Base-by-base conservation (phyloP, 2,888 invertebrate species). In the Ptilodon capucinus region DNA sequence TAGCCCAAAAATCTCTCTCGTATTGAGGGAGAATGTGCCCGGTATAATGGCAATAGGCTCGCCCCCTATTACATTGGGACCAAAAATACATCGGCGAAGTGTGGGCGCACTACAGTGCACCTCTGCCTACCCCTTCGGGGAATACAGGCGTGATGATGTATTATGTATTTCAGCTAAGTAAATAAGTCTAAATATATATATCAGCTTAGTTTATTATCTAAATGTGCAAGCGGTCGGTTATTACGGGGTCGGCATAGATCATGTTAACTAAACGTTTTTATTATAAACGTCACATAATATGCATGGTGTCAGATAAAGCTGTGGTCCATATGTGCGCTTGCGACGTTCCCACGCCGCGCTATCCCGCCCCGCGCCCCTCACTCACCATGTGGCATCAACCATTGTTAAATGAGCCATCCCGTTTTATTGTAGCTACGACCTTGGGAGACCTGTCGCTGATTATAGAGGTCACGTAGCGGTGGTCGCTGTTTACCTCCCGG, bases 241-340 rank as follows among this genome's bases (percentile, higher is more conserved):
- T 79, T 74, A 81, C 51, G 71, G 73, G 71, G 72, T 68, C 74
- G 71, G 70, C 64, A 68, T 73, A 79, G 77, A 79, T 81, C 76
- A 72, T 78, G 77, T 82, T 81, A 81, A 81, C 80, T 81, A 79
- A 86, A 80, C 70, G 71, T 81, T 82, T 82, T 82, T 87, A 86
- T 87, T 81, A 76, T 71, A 69, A 68, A 69, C 77, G 76, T 79
- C 82, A 79, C 76, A 67, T 83, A 81, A 79, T 81, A 78, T 77
- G 75, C 76, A 74, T 79, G 76, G 76, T 68, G 68, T 72, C 70
- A 79, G 84, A 86, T 86, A 86, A 89, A 89, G 87, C 89, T 91
- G 90, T 78, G 76, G 71, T 80, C 85, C 90, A 89, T 73, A 89
- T 89, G 90, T 87, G 87, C 79, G 79, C 64, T 55, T 64, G 75